Evolutionary conservation across 1,140 invertebrate species (phyloP), one percentile per base, ranked within the genome.

Genomic region (Drosophila guanche): DNA sequence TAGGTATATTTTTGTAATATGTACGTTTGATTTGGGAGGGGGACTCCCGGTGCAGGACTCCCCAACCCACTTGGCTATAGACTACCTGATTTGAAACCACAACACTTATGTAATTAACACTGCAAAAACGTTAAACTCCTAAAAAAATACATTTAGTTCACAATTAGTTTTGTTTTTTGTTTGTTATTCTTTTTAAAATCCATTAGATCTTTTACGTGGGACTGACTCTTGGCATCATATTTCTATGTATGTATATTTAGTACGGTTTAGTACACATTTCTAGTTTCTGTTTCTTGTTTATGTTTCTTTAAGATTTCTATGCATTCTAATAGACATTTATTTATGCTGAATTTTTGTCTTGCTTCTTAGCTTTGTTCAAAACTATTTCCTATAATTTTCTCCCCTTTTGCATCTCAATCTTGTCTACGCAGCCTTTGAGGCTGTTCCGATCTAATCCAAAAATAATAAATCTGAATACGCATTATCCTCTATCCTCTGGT

Each of bases 81-180:
- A 76, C 73, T 76, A 86, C 69, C 74, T 58, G 70, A 86, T 76
- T 78, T 86, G 83, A 86, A 86, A 86, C 83, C 83, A 86, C 83
- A 81, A 86, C 83, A 66, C 61, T 86, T 83, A 83, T 41, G 62
- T 72, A 61, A 73, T 37, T 37, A 37, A 37, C 33, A 62, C 59
- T 88, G 47, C 52, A 75, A 75, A 86, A 78, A 66, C 65, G 42
- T 78, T 86, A 72, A 45, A 66, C 56, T 62, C 83, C 74, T 88
- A 88, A 88, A 73, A 58, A 85, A 88, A 86, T 88, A 83, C 70
- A 88, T 78, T 71, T 68, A 88, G 62, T 81, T 81, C 77, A 88
- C 69, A 86, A 67, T 67, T 70, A 68, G 57, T 68, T 74, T 68
- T 74, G 23, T 63, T 60, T 7, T 55, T 40, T 40, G 52, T 69